Conservation (phyloP, 2,888 invertebrate genomes). For the Hyposoter dolosus region DNA sequence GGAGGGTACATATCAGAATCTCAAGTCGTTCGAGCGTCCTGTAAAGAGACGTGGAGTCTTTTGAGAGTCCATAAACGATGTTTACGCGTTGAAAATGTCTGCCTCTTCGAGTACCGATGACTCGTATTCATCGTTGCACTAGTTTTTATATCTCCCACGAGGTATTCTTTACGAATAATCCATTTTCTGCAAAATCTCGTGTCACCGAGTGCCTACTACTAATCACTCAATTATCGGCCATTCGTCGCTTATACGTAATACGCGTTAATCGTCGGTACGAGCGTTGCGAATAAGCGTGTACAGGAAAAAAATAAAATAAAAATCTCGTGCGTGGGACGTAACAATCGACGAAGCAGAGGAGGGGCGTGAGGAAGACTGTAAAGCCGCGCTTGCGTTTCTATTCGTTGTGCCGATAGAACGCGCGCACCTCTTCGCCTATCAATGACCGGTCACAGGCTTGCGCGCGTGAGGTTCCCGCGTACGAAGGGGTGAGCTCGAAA, state of each 20-base stretch:
- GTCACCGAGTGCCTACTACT: background rate
- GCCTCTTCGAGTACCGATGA: background rate
- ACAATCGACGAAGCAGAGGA: background rate
- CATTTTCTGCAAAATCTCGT: background rate
- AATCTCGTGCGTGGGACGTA: slow-evolving; percentile 13
- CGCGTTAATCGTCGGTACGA: slow-evolving; percentile 13
- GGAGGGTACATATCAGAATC: background rate
- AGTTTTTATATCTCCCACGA: background rate
- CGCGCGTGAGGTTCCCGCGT: slow-evolving; percentile 44
- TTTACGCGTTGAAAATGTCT: background rate
- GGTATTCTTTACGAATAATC: background rate
- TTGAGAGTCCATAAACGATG: background rate
- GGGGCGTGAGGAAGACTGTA: slow-evolving; percentile 20
- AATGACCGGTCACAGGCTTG: slow-evolving; percentile 77
- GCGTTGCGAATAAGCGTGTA: slow-evolving; percentile 13
- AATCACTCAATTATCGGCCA: slow-evolving; percentile 5
- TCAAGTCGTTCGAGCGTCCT: background rate
- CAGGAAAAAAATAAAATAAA: background rate
- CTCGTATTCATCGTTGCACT: background rate
- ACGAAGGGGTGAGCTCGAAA: slow-evolving; percentile 38
- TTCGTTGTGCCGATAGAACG: slow-evolving; percentile 14
- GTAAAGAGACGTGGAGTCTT: background rate
- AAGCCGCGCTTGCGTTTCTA: slow-evolving; percentile 42
- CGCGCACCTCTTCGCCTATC: slow-evolving; percentile 79
- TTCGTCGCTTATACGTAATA: background rate